These are phyloP conservation scores for Phalanger gymnotis DNA, from an alignment of 2,797 vertebrate genomes.

Conservation along the genomic window DNA sequence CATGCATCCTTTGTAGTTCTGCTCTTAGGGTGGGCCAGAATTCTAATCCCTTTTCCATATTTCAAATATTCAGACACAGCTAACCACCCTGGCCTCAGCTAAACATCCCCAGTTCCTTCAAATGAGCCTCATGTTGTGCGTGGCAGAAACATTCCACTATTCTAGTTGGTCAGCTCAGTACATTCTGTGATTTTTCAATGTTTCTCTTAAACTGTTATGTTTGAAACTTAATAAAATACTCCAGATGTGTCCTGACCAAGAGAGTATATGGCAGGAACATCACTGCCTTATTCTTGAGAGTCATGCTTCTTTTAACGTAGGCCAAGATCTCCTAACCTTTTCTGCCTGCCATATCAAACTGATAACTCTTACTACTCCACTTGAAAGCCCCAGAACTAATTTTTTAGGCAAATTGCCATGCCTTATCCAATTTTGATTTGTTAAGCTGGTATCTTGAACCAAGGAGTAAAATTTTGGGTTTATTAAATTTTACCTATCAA, in stretches of 20 bases:
- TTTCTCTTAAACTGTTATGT: neutral
- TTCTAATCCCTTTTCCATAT: neutral
- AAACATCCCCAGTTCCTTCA: neutral
- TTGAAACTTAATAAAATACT: neutral
- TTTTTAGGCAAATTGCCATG: neutral
- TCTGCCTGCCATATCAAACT: neutral
- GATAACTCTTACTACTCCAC: neutral
- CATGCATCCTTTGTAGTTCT: neutral
- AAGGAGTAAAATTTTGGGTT: neutral
- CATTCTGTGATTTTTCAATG: neutral
- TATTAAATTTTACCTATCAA: neutral
- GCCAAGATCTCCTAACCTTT: neutral
- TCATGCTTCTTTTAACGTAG: neutral
- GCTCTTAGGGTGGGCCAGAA: neutral
- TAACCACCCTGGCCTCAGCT: neutral
- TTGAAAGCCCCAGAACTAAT: slow-evolving; percentile 31
- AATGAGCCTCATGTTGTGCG: neutral
- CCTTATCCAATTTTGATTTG: neutral
- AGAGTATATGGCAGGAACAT: neutral
- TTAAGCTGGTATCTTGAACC: neutral
- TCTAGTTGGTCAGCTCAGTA: neutral
- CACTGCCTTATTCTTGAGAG: neutral
- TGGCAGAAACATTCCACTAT: neutral
- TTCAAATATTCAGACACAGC: neutral
- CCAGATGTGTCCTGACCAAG: neutral